Base-by-base conservation (phyloP, 2,113 vertebrate species). In the Melanerpes aurifrons region DNA sequence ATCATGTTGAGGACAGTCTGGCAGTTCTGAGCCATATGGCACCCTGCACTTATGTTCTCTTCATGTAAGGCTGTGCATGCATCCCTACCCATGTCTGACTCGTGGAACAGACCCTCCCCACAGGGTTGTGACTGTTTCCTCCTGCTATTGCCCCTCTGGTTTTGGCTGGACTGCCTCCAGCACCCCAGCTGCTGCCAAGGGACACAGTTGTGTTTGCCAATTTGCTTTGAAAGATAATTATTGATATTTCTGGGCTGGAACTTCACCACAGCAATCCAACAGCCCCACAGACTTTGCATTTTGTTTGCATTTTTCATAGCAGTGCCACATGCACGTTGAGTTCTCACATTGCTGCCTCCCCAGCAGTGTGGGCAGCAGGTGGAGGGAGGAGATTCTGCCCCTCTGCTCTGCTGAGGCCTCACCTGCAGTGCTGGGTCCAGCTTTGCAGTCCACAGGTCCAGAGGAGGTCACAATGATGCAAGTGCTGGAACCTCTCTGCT, bases 21-120 rank as follows among this genome's bases (percentile, higher is more conserved):
- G 79, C 88, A 48, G 71, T 66, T 64, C 68, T 47, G 85, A 48
- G 87, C 86, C 92, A 84, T 59, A 63, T 84, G 92, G 89, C 87
- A 80, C 78, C 58, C 67, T 82, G 67, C 28, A 9, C 53, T 21
- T 22, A 14, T 2, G 70, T 43, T 53, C 24, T 74, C 29, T 59
- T 21, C 67, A 1, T 2, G 35, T 45, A 19, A 66, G 28, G 78
- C 47, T 63, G 63, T 28, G 59, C 31, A 4, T 50, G 29, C 58
- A 19, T 50, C 90, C 62, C 67, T 84, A 19, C 4, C 11, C 43
- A 5, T 5, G 22, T 56, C 84, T 77, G 83, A 12, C 69, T 37
- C 19, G 9, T 10, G 68, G 77, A 86, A 15, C 50, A 64, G 58
- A 18, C 67, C 43, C 37, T 76, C 29, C 86, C 67, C 72, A 2